A percentile compares a stretch with the other conserved stretches of the same genome.
phyloP scores from a whole-genome alignment of 2,113 vertebrate species.

The Mesoclemmys tuberculata region DNA sequence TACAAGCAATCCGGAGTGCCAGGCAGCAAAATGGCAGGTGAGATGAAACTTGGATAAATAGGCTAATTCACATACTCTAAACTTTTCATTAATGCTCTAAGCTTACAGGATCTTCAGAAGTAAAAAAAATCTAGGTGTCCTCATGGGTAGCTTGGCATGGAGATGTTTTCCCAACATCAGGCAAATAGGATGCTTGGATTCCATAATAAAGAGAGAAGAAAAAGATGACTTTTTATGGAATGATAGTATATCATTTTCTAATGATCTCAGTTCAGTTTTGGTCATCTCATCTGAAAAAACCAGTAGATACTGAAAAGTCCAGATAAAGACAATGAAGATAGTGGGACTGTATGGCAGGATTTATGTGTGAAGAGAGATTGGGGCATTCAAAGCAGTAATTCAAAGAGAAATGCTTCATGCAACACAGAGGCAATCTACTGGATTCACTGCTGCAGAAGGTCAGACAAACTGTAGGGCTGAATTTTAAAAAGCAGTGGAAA shows the following conservation, averaged over 20 bases:
- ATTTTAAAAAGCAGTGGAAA: neutral
- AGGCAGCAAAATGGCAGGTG: neutral
- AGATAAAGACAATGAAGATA: neutral
- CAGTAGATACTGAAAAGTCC: neutral
- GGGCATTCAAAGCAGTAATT: neutral
- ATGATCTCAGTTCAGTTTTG: neutral
- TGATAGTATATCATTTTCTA: neutral
- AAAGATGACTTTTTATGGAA: rapidly evolving
- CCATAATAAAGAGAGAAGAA: neutral
- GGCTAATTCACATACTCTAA: neutral
- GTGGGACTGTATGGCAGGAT: neutral
- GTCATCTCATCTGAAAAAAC: neutral
- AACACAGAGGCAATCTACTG: neutral
- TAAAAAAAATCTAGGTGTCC: neutral
- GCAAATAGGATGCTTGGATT: neutral
- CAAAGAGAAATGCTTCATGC: neutral
- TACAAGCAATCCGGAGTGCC: neutral
- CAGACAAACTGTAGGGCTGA: neutral
- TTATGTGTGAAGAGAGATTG: neutral
- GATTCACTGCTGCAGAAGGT: neutral
- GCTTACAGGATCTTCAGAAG: neutral
- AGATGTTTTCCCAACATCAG: neutral
- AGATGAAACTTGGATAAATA: neutral
- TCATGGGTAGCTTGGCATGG: neutral
- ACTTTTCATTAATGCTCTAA: neutral